phyloP scores from a whole-genome alignment of 2,797 vertebrate species.

The Falco naumanni region DNA sequence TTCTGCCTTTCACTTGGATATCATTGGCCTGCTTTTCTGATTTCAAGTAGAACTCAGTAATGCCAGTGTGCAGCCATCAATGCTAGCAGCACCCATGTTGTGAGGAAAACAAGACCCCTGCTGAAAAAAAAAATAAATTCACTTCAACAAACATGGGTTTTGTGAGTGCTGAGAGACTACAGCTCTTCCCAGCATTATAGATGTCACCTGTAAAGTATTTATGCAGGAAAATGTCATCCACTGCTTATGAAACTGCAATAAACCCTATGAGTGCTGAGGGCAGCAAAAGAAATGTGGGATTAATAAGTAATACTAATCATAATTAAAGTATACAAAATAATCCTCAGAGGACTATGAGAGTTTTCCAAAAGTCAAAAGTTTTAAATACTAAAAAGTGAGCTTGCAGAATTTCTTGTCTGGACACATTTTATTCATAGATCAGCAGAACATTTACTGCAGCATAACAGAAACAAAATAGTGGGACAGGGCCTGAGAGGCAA shows the following conservation, averaged over 20 bases:
- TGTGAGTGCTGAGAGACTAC: neutral
- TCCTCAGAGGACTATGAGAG: neutral
- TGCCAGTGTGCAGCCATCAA: neutral
- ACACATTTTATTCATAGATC: slow-evolving; percentile 27
- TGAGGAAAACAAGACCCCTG: slow-evolving; percentile 15
- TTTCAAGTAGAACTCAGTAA: neutral
- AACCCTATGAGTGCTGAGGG: neutral
- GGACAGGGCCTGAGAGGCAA: too few relatives aligned
- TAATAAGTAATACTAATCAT: slow-evolving; percentile 25
- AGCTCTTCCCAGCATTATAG: neutral
- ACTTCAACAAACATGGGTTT: neutral
- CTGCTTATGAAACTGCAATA: neutral
- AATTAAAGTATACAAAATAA: slow-evolving; percentile 16
- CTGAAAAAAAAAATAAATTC: slow-evolving; percentile 29
- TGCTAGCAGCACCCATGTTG: neutral
- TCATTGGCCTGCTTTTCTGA: neutral
- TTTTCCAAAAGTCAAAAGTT: neutral
- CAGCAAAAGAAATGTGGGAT: neutral
- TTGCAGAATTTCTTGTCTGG: neutral
- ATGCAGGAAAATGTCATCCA: neutral
- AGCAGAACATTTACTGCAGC: neutral
- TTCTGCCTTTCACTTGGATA: neutral
- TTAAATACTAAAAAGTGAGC: slow-evolving; percentile 25
- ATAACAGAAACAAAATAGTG: neutral
- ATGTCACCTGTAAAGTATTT: neutral